Base-by-base conservation (phyloP, 2,888 invertebrate genomes). In the Euzetes globulus region DNA sequence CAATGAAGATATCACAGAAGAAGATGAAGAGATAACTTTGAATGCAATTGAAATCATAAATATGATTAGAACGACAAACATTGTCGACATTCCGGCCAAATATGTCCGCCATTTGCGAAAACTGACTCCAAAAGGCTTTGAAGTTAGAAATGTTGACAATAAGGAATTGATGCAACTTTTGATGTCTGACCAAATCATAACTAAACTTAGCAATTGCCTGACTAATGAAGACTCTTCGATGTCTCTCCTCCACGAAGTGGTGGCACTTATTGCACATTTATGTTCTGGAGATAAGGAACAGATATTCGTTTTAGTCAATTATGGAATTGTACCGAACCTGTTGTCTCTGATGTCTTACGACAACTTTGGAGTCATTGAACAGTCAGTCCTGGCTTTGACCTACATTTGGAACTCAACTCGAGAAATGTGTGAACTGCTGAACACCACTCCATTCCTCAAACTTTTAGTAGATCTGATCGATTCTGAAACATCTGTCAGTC, bases 401-500 rank as follows among this genome's bases (percentile, higher is more conserved):
- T 41, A 41, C 13, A 68, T 68, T 22, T 68, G 41, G 45, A 22
- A 45, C 6, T 68, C 45, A 1, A 37, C 22, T 68, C 11, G 22
- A 17, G 41, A 68, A 45, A 68, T 41, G 41, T 0, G 5, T 3
- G 2, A 68, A 22, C 11, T 68, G 37, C 1, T 68, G 37, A 68
- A 22, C 17, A 11, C 1, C 2, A 41, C 41, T n/a, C n/a, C 41
- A 17, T 68, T 68, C 17, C 15, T 68, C 1, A 41, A 45, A 1
- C 7, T 1, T 19, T 37, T 68, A 22, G 13, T 41, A 1, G 22
- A 3, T 22, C 17, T 68, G 2, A 41, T 45, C 17, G 68, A 41
- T 19, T 68, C 68, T 2, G 68, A 68, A n/a, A 41, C 68, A 5
- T 68, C 37, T 1, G 68, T 68, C 13, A 68, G 45, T 68, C 45